Percentiles rank a stretch among this genome's conserved stretches.
Evolutionary conservation across 35 echinoderm and acorn worm species (phyloP).

Genomic region (Amphiura filiformis): DNA sequence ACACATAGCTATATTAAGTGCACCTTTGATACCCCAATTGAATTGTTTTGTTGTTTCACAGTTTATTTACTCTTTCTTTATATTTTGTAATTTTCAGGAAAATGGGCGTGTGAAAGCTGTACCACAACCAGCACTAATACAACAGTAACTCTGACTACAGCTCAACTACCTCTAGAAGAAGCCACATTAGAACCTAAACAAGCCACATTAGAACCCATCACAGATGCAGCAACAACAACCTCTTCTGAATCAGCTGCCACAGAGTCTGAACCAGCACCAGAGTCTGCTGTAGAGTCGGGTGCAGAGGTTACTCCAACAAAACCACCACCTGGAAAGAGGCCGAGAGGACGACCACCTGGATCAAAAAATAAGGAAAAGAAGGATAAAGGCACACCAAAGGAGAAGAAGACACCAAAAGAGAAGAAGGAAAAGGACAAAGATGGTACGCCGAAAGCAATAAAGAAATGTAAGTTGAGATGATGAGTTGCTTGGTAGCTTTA

Average conservation of each 20-base stretch:
- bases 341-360: background rate
- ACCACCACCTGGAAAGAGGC: background rate
- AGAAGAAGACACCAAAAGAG: background rate
- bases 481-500: too few relatives aligned
- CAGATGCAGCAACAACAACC: background rate
- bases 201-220: background rate
- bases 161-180: background rate
- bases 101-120: slow-evolving; percentile 7
- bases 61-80: too few relatives aligned
- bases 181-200: background rate
- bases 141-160: background rate
- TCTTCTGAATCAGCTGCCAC: background rate
- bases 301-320: background rate
- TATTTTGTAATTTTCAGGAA: too few relatives aligned
- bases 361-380: background rate
- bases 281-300: background rate
- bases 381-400: background rate
- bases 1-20: too few relatives aligned
- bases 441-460: background rate
- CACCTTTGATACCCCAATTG: too few relatives aligned
- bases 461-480: background rate
- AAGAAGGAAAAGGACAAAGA: background rate
- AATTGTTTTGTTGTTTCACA: too few relatives aligned
- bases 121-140: background rate
- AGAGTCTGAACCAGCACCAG: background rate